Conservation (phyloP, 2,797 vertebrate genomes). For the Rhadinocentrus ornatus region DNA sequence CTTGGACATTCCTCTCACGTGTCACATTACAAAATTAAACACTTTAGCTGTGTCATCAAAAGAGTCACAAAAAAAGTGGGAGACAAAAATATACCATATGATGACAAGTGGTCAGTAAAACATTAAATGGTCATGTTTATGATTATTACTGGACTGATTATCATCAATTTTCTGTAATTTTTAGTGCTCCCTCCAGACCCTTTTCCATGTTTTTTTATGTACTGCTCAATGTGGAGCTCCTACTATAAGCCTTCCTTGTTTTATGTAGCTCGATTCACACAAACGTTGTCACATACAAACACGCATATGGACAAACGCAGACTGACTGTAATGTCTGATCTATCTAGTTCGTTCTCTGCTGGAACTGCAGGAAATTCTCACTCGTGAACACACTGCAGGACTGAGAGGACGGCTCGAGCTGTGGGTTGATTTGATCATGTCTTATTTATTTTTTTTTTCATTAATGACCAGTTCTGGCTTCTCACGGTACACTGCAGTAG, state of each 20-base stretch:
- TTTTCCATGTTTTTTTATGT: not conserved
- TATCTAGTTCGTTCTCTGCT: not conserved
- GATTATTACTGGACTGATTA: constrained; percentile 1
- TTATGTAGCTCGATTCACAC: not conserved
- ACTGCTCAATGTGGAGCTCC: not conserved
- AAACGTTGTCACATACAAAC: not conserved
- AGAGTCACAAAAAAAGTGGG: constrained; percentile 27
- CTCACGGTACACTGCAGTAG: constrained; percentile 37
- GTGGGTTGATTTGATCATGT: constrained; percentile 30
- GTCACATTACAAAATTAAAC: constrained; percentile 11
- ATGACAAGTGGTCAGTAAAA: constrained; percentile 30
- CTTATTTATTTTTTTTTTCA: constrained; percentile 35
- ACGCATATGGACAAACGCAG: not conserved
- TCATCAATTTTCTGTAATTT: not conserved
- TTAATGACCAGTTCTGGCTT: constrained; percentile 41
- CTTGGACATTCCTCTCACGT: constrained; percentile 2
- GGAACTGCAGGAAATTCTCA: constrained; percentile 37
- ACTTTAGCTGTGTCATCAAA: constrained; percentile 31
- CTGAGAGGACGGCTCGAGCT: constrained; percentile 5
- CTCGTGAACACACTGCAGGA: constrained; percentile 21
- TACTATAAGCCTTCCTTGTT: not conserved
- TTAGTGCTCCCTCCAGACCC: not conserved
- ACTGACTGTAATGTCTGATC: constrained; percentile 1
- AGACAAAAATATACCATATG: constrained; percentile 22
- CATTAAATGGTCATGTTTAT: constrained; percentile 21